These are phyloP conservation scores for Apis laboriosa DNA, from an alignment of 1,140 invertebrate genomes.

Conservation along the genomic window DNA sequence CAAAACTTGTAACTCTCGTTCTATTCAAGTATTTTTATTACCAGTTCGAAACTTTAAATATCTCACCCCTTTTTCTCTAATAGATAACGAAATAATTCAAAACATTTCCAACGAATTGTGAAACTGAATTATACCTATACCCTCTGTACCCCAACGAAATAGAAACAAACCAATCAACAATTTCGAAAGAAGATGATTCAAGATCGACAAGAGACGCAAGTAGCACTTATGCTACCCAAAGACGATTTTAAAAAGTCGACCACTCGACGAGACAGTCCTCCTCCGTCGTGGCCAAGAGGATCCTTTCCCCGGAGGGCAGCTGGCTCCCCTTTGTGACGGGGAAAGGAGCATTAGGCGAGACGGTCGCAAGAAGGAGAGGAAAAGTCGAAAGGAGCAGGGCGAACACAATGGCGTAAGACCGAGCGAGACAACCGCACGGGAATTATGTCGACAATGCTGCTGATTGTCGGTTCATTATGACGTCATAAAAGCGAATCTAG, in stretches of 20 bases:
- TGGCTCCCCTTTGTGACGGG: slow-evolving; percentile 34
- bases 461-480: slow-evolving; percentile 81
- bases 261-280: background rate
- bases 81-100: too few species aligned
- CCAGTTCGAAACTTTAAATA: too few species aligned
- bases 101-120: too few species aligned
- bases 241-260: background rate
- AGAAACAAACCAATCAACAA: background rate
- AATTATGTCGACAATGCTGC: slow-evolving; percentile 80
- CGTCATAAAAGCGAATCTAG: slow-evolving; percentile 79
- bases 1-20: too few species aligned
- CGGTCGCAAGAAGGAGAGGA: slow-evolving; percentile 2
- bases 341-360: slow-evolving; percentile 8
- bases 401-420: slow-evolving; percentile 55
- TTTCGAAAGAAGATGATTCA: background rate
- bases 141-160: too few species aligned
- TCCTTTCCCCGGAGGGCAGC: slow-evolving; percentile 17
- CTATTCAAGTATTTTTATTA: too few species aligned
- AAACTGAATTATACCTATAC: too few species aligned
- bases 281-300: background rate
- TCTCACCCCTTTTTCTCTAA: too few species aligned
- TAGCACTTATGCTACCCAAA: background rate
- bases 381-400: slow-evolving; percentile 50
- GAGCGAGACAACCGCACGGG: slow-evolving; percentile 75
- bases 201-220: background rate